These are phyloP conservation scores for Chrosomus eos DNA, from an alignment of 2,797 vertebrate genomes.

Conservation along the genomic window DNA sequence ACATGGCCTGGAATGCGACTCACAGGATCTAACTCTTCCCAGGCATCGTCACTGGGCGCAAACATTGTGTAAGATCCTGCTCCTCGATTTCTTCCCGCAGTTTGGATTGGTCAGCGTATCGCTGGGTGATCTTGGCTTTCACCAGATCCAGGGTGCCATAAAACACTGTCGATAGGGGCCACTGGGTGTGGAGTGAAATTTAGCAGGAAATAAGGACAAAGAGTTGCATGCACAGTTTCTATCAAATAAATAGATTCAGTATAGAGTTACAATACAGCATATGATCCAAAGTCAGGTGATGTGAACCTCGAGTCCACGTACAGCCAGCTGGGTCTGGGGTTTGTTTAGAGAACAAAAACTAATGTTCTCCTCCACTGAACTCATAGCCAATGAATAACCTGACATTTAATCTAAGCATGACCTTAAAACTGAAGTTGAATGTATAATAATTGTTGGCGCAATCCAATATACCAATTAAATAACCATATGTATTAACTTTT, in stretches of 20 bases:
- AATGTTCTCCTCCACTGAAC: background rate
- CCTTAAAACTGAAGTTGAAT: background rate
- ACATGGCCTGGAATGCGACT: conserved; percentile 61
- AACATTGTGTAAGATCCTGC: conserved; percentile 91
- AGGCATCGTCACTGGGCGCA: conserved; percentile 93
- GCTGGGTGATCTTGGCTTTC: conserved; percentile 83
- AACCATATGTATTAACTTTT: background rate
- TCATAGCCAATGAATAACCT: conserved; percentile 8
- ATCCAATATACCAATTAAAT: background rate
- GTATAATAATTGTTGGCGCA: background rate
- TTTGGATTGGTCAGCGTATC: conserved; percentile 83
- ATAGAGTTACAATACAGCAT: background rate
- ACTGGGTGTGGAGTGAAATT: conserved; percentile 71
- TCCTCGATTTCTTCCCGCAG: conserved; percentile 87
- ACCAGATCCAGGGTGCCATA: conserved; percentile 90
- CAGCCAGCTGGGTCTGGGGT: background rate
- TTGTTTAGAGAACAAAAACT: conserved; percentile 21
- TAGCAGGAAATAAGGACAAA: conserved; percentile 23
- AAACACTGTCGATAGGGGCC: conserved; percentile 92
- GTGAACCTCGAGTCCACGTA: background rate
- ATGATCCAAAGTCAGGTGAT: background rate
- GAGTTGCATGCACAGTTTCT: background rate
- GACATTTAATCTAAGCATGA: conserved; percentile 25
- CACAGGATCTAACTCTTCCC: conserved; percentile 85
- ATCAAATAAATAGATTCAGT: conserved; percentile 1